These are phyloP conservation scores for Acipenser ruthenus DNA, from an alignment of 2,797 vertebrate genomes.

Conservation along the genomic window DNA sequence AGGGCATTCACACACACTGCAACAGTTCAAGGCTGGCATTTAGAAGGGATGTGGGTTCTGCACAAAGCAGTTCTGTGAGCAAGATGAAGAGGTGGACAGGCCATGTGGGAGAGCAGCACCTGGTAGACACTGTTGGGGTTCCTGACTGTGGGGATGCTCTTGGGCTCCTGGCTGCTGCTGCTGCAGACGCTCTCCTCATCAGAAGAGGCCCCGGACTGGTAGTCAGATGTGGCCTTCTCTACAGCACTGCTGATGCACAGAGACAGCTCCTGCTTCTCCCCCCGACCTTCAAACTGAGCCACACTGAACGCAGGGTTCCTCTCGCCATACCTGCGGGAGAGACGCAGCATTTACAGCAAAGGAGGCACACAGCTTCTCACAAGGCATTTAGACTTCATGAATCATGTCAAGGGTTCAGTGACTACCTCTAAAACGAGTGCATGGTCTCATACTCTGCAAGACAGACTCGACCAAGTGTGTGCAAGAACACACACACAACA, in stretches of 20 bases:
- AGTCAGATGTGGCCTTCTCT: conserved; percentile 65
- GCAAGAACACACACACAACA: too few relatives aligned
- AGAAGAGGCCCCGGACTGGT: conserved; percentile 61
- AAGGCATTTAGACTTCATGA: not conserved
- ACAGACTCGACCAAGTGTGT: too few relatives aligned
- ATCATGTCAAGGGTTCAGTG: not conserved
- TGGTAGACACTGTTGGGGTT: conserved; percentile 94
- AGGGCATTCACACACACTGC: too few relatives aligned
- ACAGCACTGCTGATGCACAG: conserved; percentile 73
- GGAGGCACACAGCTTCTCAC: not conserved
- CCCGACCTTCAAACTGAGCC: conserved; percentile 52
- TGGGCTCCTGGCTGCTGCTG: conserved; percentile 46
- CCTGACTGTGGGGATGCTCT: conserved; percentile 80
- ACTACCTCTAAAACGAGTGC: too few relatives aligned
- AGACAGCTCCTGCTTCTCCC: conserved; percentile 57
- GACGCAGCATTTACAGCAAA: not conserved
- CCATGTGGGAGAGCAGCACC: conserved; percentile 43
- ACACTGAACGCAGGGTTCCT: conserved; percentile 75
- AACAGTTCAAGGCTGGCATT: too few relatives aligned
- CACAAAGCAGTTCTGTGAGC: too few relatives aligned
- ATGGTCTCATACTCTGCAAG: too few relatives aligned
- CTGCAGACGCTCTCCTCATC: conserved; percentile 63
- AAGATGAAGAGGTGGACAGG: too few relatives aligned
- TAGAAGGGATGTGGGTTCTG: too few relatives aligned
- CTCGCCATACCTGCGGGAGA: conserved; percentile 75